A percentile compares a stretch with the other conserved stretches of the same genome.
Conservation (phyloP, 1,140 invertebrate genomes). For the Brachionus asplanchnoidis region DNA sequence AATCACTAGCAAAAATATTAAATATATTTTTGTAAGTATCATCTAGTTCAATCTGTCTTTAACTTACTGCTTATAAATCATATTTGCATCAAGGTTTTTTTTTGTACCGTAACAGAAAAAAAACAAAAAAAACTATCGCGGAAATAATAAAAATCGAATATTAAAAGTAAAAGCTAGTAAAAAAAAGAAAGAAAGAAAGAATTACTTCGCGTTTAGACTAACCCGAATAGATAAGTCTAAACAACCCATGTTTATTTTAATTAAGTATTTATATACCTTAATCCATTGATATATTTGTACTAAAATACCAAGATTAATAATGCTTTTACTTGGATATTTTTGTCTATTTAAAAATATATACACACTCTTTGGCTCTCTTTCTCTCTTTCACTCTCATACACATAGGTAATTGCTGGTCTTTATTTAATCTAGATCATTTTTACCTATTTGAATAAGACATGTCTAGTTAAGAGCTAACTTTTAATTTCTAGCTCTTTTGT, state of each 20-base stretch:
- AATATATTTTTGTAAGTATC: background rate
- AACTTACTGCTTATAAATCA: background rate
- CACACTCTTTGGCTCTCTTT: background rate
- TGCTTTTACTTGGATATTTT: constrained; percentile 20
- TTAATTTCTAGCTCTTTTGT: background rate
- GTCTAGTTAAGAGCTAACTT: background rate
- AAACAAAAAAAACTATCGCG: background rate
- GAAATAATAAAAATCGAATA: background rate
- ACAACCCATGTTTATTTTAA: constrained; percentile 35
- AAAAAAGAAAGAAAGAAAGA: background rate
- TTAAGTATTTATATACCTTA: constrained; percentile 37
- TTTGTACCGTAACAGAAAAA: background rate
- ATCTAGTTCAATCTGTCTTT: background rate
- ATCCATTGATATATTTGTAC: constrained; percentile 36
- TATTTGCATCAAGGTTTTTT: background rate
- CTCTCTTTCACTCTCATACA: background rate
- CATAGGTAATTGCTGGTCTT: background rate
- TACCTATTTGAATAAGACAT: background rate
- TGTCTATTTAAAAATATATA: background rate
- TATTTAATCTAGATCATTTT: constrained; percentile 15
- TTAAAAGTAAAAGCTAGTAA: background rate
- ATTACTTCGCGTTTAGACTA: background rate
- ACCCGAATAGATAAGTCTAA: constrained; percentile 18
- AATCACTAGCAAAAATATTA: background rate
- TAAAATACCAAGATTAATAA: constrained; percentile 33